Percentiles rank a stretch among this genome's conserved stretches.
These are phyloP conservation scores for Bombus pyrosoma DNA, from an alignment of 1,140 invertebrate genomes.

Conservation along the genomic window DNA sequence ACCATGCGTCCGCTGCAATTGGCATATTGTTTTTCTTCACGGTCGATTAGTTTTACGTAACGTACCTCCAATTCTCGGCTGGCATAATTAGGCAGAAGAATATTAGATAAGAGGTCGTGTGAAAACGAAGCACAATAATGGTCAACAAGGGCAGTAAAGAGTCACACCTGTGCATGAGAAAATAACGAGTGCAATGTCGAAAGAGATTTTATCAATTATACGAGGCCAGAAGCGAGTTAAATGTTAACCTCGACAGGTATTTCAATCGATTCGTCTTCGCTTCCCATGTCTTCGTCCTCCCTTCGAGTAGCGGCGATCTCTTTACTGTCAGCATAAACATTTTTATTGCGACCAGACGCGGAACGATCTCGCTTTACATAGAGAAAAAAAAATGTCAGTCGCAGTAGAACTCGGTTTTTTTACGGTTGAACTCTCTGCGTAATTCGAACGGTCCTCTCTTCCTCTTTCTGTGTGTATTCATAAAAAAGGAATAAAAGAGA, in stretches of 20 bases:
- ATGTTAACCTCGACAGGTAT: not conserved
- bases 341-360: slow-evolving; percentile 69
- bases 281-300: slow-evolving; percentile 13
- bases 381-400: slow-evolving; percentile 48
- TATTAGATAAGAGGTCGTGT: not conserved
- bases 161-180: not conserved
- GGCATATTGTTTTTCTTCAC: not conserved
- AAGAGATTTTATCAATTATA: not conserved
- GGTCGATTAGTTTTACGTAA: not conserved
- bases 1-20: not conserved
- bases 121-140: not conserved
- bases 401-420: slow-evolving; percentile 52
- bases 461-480: not conserved
- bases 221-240: not conserved
- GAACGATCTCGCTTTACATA: slow-evolving; percentile 65
- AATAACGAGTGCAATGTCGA: not conserved
- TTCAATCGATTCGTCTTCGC: not conserved
- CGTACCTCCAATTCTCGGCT: not conserved
- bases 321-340: slow-evolving; percentile 72
- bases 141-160: not conserved
- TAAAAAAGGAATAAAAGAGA: not conserved
- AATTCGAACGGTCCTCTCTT: slow-evolving; percentile 59
- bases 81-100: not conserved
- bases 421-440: slow-evolving; percentile 64
- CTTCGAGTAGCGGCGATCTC: slow-evolving; percentile 46